phyloP scores from a whole-genome alignment of 2,113 vertebrate species.

The Protobothrops mucrosquamatus region DNA sequence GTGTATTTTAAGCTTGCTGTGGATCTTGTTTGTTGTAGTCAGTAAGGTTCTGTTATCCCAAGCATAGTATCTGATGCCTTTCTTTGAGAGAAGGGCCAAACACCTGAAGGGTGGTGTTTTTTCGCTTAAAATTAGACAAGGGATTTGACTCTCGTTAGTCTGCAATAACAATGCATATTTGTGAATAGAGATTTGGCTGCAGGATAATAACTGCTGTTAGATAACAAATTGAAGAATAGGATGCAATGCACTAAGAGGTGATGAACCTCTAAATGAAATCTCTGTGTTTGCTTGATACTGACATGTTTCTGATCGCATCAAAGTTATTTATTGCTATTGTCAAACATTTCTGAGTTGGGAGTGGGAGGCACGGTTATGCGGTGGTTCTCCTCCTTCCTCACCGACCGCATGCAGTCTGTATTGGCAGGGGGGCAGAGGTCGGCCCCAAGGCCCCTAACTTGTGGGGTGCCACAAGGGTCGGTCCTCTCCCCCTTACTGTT shows the following conservation, averaged over 20 bases:
- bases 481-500: no score
- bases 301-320: conserved; percentile 55
- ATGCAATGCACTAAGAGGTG: conserved; percentile 45
- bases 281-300: conserved; percentile 42
- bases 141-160: background rate
- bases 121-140: background rate
- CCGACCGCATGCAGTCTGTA: no score
- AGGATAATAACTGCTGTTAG: conserved; percentile 39
- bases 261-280: conserved; percentile 60
- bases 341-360: conserved; percentile 58
- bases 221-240: conserved; percentile 56
- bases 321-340: conserved; percentile 71
- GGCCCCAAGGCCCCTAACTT: no score
- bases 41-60: background rate
- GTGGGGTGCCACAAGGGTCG: no score
- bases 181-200: conserved; percentile 25
- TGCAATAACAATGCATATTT: background rate
- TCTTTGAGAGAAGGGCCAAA: background rate
- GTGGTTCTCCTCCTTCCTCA: no score
- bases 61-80: background rate
- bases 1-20: conserved; percentile 6
- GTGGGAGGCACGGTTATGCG: no score
- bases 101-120: background rate
- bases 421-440: no score
- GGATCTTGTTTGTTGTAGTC: background rate